Conservation (phyloP, 2,888 invertebrate genomes). For the Gnatocerus cornutus region DNA sequence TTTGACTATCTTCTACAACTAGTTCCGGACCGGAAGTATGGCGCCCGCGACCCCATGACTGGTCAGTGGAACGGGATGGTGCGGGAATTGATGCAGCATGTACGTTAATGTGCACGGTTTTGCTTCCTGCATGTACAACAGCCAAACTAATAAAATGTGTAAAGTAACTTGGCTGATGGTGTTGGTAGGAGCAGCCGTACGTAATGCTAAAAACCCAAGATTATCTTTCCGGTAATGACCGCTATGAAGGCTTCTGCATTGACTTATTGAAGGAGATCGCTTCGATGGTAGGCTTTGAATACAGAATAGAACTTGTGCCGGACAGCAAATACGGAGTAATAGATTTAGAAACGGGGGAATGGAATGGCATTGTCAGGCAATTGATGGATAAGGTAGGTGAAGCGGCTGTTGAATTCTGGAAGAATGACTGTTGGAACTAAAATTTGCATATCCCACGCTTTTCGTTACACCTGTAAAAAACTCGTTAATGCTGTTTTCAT, state of each 20-base stretch:
- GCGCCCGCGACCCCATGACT: slow-evolving; percentile 76
- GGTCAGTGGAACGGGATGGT: slow-evolving; percentile 82
- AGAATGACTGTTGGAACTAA: not conserved
- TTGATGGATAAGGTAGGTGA: slow-evolving; percentile 78
- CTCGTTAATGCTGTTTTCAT: not conserved
- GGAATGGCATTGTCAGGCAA: slow-evolving; percentile 82
- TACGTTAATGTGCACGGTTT: slow-evolving; percentile 64
- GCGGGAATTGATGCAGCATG: slow-evolving; percentile 81
- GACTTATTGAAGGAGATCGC: slow-evolving; percentile 80
- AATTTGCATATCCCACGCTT: too few relatives aligned
- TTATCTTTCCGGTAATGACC: slow-evolving; percentile 76
- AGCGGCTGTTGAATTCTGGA: not conserved
- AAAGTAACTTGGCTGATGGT: slow-evolving; percentile 17
- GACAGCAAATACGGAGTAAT: slow-evolving; percentile 83
- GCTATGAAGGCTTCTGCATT: slow-evolving; percentile 84
- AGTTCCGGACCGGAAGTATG: slow-evolving; percentile 81
- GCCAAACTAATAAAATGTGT: not conserved
- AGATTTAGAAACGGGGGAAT: slow-evolving; percentile 82
- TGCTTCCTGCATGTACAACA: not conserved
- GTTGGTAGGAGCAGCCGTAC: slow-evolving; percentile 68
- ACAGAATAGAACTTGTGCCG: slow-evolving; percentile 78
- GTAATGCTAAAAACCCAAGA: slow-evolving; percentile 69
- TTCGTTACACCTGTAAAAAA: too few relatives aligned
- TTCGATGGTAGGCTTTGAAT: slow-evolving; percentile 79
- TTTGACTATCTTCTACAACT: slow-evolving; percentile 82